These are phyloP conservation scores for Squalus acanthias DNA, from an alignment of 2,797 vertebrate species.

Conservation along the genomic window DNA sequence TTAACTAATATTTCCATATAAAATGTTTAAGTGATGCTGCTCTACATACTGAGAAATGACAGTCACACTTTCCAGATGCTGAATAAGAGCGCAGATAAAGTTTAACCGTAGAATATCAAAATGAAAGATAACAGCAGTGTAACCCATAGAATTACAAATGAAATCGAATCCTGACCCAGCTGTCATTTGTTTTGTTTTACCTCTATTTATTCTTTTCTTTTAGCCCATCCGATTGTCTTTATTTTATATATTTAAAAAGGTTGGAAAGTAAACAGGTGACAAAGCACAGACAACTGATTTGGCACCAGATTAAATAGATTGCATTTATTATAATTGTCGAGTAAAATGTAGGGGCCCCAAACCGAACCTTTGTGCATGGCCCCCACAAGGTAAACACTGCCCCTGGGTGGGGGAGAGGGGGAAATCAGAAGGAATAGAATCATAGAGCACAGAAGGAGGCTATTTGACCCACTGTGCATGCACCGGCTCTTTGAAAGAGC, in stretches of 20 bases:
- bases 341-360: background rate
- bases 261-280: too few species aligned
- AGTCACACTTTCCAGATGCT: too few species aligned
- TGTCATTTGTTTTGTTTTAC: background rate
- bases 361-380: background rate
- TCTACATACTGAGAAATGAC: too few species aligned
- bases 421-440: background rate
- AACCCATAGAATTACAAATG: background rate
- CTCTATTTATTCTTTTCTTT: background rate
- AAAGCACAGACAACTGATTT: background rate
- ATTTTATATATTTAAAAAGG: background rate
- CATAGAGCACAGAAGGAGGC: background rate
- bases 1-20: too few species aligned
- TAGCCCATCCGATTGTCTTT: background rate
- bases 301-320: too few species aligned
- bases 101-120: background rate
- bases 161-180: background rate
- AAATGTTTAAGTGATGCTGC: too few species aligned
- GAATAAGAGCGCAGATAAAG: too few species aligned
- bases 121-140: too few species aligned
- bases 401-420: too few species aligned
- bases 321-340: too few species aligned
- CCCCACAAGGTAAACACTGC: too few species aligned
- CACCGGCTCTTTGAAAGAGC: background rate
- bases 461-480: background rate